phyloP scores from a whole-genome alignment of 2,797 vertebrate genomes.

The Acrossocheilus fasciatus region DNA sequence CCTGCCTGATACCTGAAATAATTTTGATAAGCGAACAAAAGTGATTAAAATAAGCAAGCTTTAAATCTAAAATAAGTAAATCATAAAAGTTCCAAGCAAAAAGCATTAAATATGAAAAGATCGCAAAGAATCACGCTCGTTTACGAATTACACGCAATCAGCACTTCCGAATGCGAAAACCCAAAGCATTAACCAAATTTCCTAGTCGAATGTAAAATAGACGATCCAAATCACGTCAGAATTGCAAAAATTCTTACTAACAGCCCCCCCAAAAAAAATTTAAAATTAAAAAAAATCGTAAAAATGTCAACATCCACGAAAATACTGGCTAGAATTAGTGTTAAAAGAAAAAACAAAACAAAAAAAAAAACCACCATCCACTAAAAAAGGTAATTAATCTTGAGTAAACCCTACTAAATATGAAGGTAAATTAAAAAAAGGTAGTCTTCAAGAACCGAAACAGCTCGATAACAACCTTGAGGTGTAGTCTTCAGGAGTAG shows the following conservation, averaged over 20 bases:
- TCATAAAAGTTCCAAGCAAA: not conserved
- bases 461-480: slow-evolving; percentile 7
- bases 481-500: slow-evolving; percentile 29
- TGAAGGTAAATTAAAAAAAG: not conserved
- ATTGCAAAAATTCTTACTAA: not conserved
- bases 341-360: not conserved
- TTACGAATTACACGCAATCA: not conserved
- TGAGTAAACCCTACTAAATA: not conserved
- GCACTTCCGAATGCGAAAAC: not conserved
- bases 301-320: not conserved
- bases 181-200: not conserved
- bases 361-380: not conserved
- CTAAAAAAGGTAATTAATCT: not conserved
- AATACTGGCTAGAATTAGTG: not conserved
- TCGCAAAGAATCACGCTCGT: not conserved
- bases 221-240: not conserved
- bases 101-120: not conserved
- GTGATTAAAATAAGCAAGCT: not conserved
- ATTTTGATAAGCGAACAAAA: not conserved
- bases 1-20: not conserved
- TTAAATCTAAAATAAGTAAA: not conserved
- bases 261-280: not conserved
- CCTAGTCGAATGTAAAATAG: not conserved
- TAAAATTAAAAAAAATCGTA: not conserved
- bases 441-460: not conserved